phyloP scores from a whole-genome alignment of 1,140 invertebrate species.

The Heterodera schachtii region DNA sequence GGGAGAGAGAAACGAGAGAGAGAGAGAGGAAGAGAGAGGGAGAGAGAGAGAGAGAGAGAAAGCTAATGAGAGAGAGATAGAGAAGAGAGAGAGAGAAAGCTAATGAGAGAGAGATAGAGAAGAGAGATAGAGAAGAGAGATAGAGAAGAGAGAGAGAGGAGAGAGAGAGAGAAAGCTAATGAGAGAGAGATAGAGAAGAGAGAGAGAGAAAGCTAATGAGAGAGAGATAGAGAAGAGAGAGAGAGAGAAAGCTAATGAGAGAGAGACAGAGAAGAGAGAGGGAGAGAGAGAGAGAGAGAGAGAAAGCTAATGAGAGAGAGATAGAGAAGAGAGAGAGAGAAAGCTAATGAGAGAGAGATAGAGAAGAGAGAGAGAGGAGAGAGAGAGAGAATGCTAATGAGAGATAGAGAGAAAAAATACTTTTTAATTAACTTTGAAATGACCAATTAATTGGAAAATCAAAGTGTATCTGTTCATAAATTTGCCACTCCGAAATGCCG shows the following conservation, averaged over 20 bases:
- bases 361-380: slow-evolving; percentile 28
- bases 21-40: not conserved
- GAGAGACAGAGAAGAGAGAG: too few relatives aligned
- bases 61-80: too few relatives aligned
- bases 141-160: slow-evolving; percentile 69
- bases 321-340: not conserved
- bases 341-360: slow-evolving; percentile 69
- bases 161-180: slow-evolving; percentile 70
- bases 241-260: slow-evolving; percentile 74
- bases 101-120: too few relatives aligned
- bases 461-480: too few relatives aligned
- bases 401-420: slow-evolving; percentile 66
- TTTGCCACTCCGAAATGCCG: too few relatives aligned
- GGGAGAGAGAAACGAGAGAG: not conserved
- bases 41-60: slow-evolving; percentile 74
- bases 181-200: too few relatives aligned
- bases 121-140: not conserved
- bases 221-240: too few relatives aligned
- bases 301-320: slow-evolving; percentile 73
- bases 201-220: slow-evolving; percentile 69
- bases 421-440: slow-evolving; percentile 77
- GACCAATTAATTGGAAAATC: slow-evolving; percentile 24
- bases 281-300: not conserved
- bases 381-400: slow-evolving; percentile 69
- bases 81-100: slow-evolving; percentile 69